These are phyloP conservation scores for Isotomurus palustris DNA, from an alignment of 2,888 invertebrate species.

Conservation along the genomic window DNA sequence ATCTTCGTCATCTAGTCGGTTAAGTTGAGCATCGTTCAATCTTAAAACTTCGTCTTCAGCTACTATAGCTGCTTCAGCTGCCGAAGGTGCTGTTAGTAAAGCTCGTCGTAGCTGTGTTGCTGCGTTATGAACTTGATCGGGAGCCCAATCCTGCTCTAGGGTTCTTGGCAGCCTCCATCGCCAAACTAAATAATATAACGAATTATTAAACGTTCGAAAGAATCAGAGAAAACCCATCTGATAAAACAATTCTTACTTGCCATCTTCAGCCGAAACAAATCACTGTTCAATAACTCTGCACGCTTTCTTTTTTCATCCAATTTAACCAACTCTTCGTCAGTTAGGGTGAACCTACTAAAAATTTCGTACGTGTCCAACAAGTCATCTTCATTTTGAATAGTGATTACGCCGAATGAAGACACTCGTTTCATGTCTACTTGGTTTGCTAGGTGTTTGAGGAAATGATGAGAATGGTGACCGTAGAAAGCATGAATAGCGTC, in stretches of 20 bases:
- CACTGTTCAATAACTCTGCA: neutral
- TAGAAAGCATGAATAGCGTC: conserved; percentile 25
- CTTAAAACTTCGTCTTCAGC: conserved; percentile 15
- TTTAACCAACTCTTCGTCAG: neutral
- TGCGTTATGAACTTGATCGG: conserved; percentile 9
- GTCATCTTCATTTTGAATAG: neutral
- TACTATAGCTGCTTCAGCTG: conserved; percentile 25
- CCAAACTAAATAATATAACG: conserved; percentile 5
- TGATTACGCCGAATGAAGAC: neutral
- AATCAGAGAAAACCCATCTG: no score
- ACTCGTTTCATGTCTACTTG: neutral
- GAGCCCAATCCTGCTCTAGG: conserved; percentile 24
- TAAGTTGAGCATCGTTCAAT: neutral
- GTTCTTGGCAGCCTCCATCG: conserved; percentile 23
- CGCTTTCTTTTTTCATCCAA: no score
- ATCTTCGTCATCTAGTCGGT: neutral
- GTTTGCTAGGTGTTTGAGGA: conserved; percentile 14
- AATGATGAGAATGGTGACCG: conserved; percentile 17
- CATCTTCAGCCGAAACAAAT: neutral
- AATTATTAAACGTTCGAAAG: no score
- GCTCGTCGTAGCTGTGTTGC: conserved; percentile 16
- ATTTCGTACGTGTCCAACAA: neutral
- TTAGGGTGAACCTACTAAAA: neutral
- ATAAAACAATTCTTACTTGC: conserved; percentile 8
- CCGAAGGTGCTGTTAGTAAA: conserved; percentile 17